phyloP scores from a whole-genome alignment of 1,140 invertebrate genomes.

The Magallana angulata region DNA sequence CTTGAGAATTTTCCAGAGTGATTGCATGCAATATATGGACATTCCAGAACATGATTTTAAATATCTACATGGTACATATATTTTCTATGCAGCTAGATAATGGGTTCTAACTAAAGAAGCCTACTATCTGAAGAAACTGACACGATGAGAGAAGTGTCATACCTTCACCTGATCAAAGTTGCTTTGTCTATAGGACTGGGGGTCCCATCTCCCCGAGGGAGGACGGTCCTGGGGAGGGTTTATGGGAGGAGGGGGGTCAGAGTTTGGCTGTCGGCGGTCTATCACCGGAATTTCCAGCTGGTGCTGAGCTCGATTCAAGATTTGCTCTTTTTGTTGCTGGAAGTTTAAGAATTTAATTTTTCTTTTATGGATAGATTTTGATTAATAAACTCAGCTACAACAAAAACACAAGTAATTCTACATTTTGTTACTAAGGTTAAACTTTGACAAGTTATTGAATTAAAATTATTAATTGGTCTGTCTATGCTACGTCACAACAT shows the following conservation, averaged over 20 bases:
- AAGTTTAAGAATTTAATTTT: constrained; percentile 27
- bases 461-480: too few relatives aligned
- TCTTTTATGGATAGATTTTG: background rate
- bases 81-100: too few relatives aligned
- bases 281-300: constrained; percentile 43
- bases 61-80: too few relatives aligned
- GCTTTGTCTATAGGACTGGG: constrained; percentile 28
- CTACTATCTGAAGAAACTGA: background rate
- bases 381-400: too few relatives aligned
- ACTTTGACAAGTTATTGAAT: too few relatives aligned
- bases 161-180: constrained; percentile 18
- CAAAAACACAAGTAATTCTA: too few relatives aligned
- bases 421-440: too few relatives aligned
- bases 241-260: background rate
- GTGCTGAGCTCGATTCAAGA: constrained; percentile 42
- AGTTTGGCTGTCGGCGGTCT: background rate
- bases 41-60: too few relatives aligned
- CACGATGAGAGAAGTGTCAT: background rate
- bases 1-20: too few relatives aligned
- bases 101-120: too few relatives aligned
- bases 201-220: constrained; percentile 40
- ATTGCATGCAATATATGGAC: too few relatives aligned
- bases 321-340: constrained; percentile 51
- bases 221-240: background rate
- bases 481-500: too few relatives aligned